Evolutionary conservation across 2,113 vertebrate species (phyloP).

Genomic region (Bothrops jararaca): DNA sequence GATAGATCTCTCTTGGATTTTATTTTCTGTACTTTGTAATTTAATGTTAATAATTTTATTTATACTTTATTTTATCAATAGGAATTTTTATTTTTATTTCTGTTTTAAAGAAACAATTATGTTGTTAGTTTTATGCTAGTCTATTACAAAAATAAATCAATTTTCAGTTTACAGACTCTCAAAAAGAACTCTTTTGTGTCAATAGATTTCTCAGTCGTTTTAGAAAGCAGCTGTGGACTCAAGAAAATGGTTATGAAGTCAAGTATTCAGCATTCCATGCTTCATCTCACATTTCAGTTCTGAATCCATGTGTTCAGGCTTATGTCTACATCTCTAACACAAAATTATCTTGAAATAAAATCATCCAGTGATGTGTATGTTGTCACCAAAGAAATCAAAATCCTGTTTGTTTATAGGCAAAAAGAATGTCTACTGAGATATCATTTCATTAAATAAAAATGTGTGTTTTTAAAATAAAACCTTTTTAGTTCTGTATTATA

Average conservation of each 20-base stretch:
- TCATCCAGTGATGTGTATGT: slow-evolving; percentile 21
- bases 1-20: not conserved
- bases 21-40: not conserved
- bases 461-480: not conserved
- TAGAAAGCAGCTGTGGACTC: slow-evolving; percentile 12
- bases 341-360: slow-evolving; percentile 25
- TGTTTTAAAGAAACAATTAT: not conserved
- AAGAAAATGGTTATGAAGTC: not conserved
- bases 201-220: not conserved
- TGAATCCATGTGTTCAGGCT: slow-evolving; percentile 10
- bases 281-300: slow-evolving; percentile 10
- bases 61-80: not conserved
- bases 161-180: not conserved
- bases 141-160: not conserved
- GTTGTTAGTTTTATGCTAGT: not conserved
- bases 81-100: not conserved
- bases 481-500: not conserved
- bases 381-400: slow-evolving; percentile 26
- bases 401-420: not conserved
- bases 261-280: slow-evolving; percentile 12
- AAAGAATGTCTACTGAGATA: not conserved
- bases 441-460: not conserved
- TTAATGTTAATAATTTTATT: not conserved
- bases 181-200: not conserved
- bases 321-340: slow-evolving; percentile 24